Conservation (phyloP, 1,140 invertebrate species). For the Copidosoma floridanum region DNA sequence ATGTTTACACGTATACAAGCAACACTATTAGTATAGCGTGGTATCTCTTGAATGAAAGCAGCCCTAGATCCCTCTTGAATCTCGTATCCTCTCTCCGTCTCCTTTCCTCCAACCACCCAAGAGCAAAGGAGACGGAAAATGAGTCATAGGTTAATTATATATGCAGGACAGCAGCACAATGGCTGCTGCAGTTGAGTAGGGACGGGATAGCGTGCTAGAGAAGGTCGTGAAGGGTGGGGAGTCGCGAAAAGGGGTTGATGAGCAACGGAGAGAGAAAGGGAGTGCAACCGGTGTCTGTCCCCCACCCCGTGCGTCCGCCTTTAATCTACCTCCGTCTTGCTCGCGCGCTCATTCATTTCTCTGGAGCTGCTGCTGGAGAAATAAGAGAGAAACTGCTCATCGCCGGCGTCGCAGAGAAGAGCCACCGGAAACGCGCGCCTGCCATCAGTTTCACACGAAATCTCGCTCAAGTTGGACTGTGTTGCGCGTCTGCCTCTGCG, state of each 20-base stretch:
- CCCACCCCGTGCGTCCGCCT: slow-evolving; percentile 32
- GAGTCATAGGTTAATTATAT: too few species aligned
- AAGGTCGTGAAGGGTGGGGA: slow-evolving; percentile 29
- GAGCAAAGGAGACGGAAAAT: too few species aligned
- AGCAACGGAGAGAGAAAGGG: slow-evolving; percentile 31
- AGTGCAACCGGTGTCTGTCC: slow-evolving; percentile 51
- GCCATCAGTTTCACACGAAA: slow-evolving; percentile 45
- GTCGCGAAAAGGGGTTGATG: slow-evolving; percentile 1
- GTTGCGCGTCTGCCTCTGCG: not conserved
- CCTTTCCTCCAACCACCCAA: too few species aligned
- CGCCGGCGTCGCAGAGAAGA: too few species aligned
- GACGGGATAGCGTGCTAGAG: slow-evolving; percentile 14
- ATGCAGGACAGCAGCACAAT: slow-evolving; percentile 38
- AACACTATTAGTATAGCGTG: too few species aligned
- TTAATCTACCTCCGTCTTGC: slow-evolving; percentile 18
- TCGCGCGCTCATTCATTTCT: not conserved
- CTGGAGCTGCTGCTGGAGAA: not conserved
- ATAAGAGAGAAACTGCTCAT: too few species aligned
- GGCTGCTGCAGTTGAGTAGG: slow-evolving; percentile 10
- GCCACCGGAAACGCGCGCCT: slow-evolving; percentile 36
- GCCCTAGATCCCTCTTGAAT: too few species aligned
- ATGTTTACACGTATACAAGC: too few species aligned
- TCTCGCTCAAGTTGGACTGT: slow-evolving; percentile 41
- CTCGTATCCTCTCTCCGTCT: too few species aligned
- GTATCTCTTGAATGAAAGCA: slow-evolving; percentile 7